phyloP scores from a whole-genome alignment of 37 sponge, comb jelly and placozoan species.

The Cladorhizidae sp. region DNA sequence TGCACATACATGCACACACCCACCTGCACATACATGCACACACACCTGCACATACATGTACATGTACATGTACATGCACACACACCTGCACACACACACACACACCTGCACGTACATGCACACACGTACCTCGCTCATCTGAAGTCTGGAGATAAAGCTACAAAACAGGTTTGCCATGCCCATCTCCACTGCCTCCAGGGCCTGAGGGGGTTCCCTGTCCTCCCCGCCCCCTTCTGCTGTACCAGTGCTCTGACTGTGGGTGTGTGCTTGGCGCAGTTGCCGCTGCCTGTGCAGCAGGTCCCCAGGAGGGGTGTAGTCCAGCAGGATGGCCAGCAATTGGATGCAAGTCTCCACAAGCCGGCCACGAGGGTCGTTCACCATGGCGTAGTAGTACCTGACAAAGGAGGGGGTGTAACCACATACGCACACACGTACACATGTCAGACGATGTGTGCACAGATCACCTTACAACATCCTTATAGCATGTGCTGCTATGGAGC shows the following conservation, averaged over 20 bases:
- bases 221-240: neutral
- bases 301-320: constrained; percentile 71
- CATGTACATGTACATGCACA: no score
- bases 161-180: constrained; percentile 82
- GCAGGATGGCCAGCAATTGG: constrained; percentile 76
- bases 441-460: no score
- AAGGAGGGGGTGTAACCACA: no score
- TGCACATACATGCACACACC: no score
- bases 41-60: no score
- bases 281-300: neutral
- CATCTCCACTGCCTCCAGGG: constrained; percentile 21
- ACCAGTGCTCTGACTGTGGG: constrained; percentile 6
- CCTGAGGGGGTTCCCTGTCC: neutral
- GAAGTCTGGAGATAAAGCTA: constrained; percentile 83
- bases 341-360: constrained; percentile 77
- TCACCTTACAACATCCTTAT: no score
- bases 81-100: no score
- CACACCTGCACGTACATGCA: no score
- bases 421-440: no score
- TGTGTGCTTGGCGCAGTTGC: constrained; percentile 7
- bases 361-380: constrained; percentile 83
- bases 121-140: constrained; percentile 81
- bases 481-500: no score
- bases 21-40: no score
- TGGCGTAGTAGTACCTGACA: constrained; percentile 83